Evolutionary conservation across 2,888 invertebrate genomes (phyloP), one percentile per base, ranked within the genome.

Genomic region (Petrophora chlorosata): DNA sequence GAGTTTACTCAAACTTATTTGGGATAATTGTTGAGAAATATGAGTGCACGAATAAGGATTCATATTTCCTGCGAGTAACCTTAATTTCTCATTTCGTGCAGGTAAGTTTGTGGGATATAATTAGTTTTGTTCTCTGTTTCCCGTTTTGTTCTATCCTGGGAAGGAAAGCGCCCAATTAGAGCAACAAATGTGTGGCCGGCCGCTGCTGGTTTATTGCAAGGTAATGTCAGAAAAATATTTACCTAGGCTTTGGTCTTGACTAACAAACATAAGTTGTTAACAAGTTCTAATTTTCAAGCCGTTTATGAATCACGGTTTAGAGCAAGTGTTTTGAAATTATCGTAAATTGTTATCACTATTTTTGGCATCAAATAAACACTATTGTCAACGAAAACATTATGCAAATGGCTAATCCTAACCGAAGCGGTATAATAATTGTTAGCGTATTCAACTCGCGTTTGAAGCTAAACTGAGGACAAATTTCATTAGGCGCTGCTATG

Each of bases 1-100:
- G 71, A 73, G 71, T 74, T 74, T 67, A 71, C 56, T 59, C 56
- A 65, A 73, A 75, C 63, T 74, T 72, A 69, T 75, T 74, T 65
- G 65, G 70, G 25, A 73, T 73, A 72, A 73, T 73, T 73, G 70
- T 61, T 49, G 58, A 63, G 68, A 70, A 72, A 72, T 69, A 68
- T 63, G 70, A 70, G 69, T 65, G 59, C 43, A 48, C 53, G 53
- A 45, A 58, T 58, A 56, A 57, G 56, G 59, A 56, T 60, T 65
- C 58, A 45, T 52, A 59, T 70, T 71, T 63, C 61, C 44, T 49
- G 43, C 9, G 32, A 32, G 43, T 50, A 39, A 43, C 43, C 57
- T 62, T 59, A 54, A 61, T 63, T 63, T 59, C 53, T 51, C 47
- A 47, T 58, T 59, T 53, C 54, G 33, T 36, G 32, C 30, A 48